These are phyloP conservation scores for Actenoides hombroni DNA, from an alignment of 2,113 vertebrate genomes.

Conservation along the genomic window DNA sequence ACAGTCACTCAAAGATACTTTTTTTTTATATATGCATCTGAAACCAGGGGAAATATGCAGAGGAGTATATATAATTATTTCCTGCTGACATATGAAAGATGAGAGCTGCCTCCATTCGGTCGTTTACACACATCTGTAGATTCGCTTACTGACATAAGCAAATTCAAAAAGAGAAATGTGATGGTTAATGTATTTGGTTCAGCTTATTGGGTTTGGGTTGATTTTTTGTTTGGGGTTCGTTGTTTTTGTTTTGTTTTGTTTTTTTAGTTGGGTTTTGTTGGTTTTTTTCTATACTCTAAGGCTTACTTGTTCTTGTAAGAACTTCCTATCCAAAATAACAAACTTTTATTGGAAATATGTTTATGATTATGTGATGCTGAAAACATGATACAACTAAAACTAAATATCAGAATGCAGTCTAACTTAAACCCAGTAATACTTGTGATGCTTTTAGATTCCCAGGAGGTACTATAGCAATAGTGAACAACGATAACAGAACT, in stretches of 20 bases:
- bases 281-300: rapidly evolving
- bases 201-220: too few species aligned
- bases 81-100: not conserved
- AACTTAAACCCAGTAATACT: not conserved
- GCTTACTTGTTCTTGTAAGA: not conserved
- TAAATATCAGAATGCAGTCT: not conserved
- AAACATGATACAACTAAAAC: not conserved
- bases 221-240: rapidly evolving
- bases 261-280: too few species aligned
- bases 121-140: not conserved
- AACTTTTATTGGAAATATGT: not conserved
- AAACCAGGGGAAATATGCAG: not conserved
- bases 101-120: not conserved
- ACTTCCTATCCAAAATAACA: not conserved
- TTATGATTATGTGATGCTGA: not conserved
- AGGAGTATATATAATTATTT: slow-evolving; percentile 27
- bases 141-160: slow-evolving; percentile 8
- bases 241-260: too few species aligned
- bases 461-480: not conserved
- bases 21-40: not conserved
- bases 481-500: not conserved
- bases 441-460: not conserved
- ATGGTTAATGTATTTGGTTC: not conserved
- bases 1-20: not conserved
- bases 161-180: not conserved